These are phyloP conservation scores for Ammospiza caudacuta DNA, from an alignment of 2,113 vertebrate genomes.

Conservation along the genomic window DNA sequence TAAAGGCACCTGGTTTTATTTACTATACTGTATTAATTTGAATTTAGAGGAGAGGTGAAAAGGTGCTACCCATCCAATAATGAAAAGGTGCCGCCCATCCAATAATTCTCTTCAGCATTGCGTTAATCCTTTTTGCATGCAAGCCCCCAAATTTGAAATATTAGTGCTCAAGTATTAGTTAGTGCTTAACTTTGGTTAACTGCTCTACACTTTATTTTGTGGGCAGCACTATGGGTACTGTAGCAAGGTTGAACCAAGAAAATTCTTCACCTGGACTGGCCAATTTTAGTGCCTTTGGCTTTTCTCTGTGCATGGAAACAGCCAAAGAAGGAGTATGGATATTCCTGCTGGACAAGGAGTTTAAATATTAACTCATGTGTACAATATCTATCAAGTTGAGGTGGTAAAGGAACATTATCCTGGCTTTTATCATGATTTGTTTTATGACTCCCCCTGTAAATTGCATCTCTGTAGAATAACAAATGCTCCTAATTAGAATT, in stretches of 20 bases:
- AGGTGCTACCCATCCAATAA: too few relatives aligned
- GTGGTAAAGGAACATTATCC: neutral
- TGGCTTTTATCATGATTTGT: neutral
- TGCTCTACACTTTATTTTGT: neutral
- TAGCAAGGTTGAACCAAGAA: neutral
- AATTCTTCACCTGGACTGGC: neutral
- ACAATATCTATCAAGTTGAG: neutral
- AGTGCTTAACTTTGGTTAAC: neutral
- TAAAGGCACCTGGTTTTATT: neutral
- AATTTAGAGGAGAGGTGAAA: neutral
- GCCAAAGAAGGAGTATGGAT: neutral
- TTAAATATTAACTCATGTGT: slow-evolving; percentile 3
- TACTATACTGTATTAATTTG: neutral
- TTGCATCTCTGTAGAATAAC: neutral
- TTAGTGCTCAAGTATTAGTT: neutral
- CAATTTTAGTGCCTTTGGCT: neutral
- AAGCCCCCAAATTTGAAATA: neutral
- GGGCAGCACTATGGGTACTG: neutral
- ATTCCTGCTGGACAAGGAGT: neutral
- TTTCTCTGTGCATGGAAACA: neutral
- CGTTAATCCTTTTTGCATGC: neutral
- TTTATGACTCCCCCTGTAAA: neutral
- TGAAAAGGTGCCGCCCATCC: neutral
- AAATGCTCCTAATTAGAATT: neutral
- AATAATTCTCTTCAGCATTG: neutral